Base-by-base conservation (phyloP, 2,113 vertebrate genomes). In the Sylvilagus bachmani region DNA sequence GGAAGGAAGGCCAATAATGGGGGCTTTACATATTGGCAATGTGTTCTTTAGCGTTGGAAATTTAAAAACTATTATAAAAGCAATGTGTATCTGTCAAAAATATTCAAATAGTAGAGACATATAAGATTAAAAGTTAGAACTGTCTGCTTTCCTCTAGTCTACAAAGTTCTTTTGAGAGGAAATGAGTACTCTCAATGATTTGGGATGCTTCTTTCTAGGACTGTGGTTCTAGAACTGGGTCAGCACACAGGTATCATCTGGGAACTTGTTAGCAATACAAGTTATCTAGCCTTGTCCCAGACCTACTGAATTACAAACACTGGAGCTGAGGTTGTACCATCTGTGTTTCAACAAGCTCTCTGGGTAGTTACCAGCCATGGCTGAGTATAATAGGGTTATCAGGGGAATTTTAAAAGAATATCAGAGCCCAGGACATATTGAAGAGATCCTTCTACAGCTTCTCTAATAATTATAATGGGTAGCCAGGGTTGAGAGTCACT, bases 331-430 rank as follows among this genome's bases (percentile, higher is more conserved):
- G 51, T 11, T 69, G 3, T 75, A 12, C 27, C 36, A 44, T 74
- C 55, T 83, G 24, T 91, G 75, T 91, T 86, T 89, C 78, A 79
- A 95, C 51, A 85, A 82, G n/a, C 31, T 5, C 61, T 83, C 25
- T 61, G 25, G 49, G 61, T 86, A 5, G 58, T 84, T 93, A 95
- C 89, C 51, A 75, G 24, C 12, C 22, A 33, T 93, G 33, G 17
- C 10, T 96, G 77, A 79, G 75, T 66, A 90, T 61, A 86, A 69
- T 80, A 84, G 66, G 78, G 66, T 73, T 38, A 86, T 22, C 21
- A 70, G 49, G 82, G 74, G 25, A 93, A 83, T 44, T 82, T 67
- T 49, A 13, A 69, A 89, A 71, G 84, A 36, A 86, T 33, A 2
- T 31, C 31, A 74, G 27, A 66, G 62, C 29, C 70, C 21, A 70